Evolutionary conservation across 2,113 vertebrate genomes (phyloP).

Genomic region (Carollia perspicillata): DNA sequence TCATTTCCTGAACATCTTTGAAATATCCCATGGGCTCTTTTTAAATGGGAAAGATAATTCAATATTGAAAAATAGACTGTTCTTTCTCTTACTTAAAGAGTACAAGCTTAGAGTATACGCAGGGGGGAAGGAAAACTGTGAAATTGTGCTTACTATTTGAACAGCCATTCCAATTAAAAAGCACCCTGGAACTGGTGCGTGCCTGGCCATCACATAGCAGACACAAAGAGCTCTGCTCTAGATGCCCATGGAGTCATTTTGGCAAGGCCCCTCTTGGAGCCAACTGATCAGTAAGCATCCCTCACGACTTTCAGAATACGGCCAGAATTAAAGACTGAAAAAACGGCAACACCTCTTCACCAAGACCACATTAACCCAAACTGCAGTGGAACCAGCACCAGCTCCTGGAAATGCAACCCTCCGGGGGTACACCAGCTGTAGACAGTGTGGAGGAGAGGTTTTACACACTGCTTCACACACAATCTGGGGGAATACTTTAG

Average conservation of each 20-base stretch:
- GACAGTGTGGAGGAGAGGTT: background rate
- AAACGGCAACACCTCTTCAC: background rate
- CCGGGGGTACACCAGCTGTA: background rate
- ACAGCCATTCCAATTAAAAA: conserved; percentile 67
- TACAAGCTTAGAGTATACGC: conserved; percentile 8
- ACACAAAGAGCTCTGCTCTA: conserved; percentile 20
- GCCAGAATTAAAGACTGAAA: background rate
- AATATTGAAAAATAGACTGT: conserved; percentile 42
- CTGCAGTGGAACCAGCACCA: background rate
- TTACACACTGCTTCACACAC: background rate
- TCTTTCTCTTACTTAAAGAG: conserved; percentile 51
- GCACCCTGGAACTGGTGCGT: background rate
- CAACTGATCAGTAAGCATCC: conserved; percentile 14
- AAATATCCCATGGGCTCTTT: conserved; percentile 20
- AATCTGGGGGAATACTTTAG: background rate
- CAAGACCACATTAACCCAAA: conserved; percentile 31
- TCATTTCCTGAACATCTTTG: conserved; percentile 32
- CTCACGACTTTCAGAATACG: background rate
- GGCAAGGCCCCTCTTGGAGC: background rate
- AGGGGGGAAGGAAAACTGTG: background rate
- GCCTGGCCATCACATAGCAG: background rate
- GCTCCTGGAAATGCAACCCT: background rate
- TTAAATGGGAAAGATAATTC: conserved; percentile 44
- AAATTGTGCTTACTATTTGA: conserved; percentile 41
- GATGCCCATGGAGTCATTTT: background rate